phyloP scores from a whole-genome alignment of 92 coral and sea anemone genomes.

The Parazoanthus darwini region DNA sequence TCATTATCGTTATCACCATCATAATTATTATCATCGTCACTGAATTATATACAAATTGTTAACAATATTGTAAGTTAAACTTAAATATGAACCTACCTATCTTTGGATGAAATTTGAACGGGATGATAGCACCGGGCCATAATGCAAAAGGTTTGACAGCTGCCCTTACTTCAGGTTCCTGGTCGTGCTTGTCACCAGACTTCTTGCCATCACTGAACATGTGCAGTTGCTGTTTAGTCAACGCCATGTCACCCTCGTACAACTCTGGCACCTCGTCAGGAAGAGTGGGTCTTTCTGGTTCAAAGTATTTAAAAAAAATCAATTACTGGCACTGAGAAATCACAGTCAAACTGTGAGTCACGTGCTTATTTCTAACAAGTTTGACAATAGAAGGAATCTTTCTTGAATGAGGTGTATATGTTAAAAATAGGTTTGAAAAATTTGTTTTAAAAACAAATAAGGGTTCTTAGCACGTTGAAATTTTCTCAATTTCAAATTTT shows the following conservation, averaged over 20 bases:
- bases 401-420: not conserved
- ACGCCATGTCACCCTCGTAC: slow-evolving; percentile 42
- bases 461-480: not conserved
- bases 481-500: no score
- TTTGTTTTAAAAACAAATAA: not conserved
- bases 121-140: slow-evolving; percentile 41
- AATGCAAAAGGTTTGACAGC: slow-evolving; percentile 25
- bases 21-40: no score
- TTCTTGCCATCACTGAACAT: slow-evolving; percentile 26
- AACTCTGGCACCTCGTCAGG: slow-evolving; percentile 9
- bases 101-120: slow-evolving; percentile 32
- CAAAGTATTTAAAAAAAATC: not conserved
- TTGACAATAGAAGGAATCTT: no score
- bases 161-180: slow-evolving; percentile 18
- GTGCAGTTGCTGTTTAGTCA: slow-evolving; percentile 31
- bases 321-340: not conserved
- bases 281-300: slow-evolving; percentile 15
- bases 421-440: no score
- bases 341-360: not conserved
- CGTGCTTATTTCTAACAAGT: no score
- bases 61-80: not conserved
- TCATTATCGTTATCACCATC: no score
- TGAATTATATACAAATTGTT: not conserved
- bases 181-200: not conserved
- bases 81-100: slow-evolving; percentile 4